These are phyloP conservation scores for Turritopsis dohrnii DNA, from an alignment of 30 jellyfish, hydroid and myxozoan species.

Conservation along the genomic window DNA sequence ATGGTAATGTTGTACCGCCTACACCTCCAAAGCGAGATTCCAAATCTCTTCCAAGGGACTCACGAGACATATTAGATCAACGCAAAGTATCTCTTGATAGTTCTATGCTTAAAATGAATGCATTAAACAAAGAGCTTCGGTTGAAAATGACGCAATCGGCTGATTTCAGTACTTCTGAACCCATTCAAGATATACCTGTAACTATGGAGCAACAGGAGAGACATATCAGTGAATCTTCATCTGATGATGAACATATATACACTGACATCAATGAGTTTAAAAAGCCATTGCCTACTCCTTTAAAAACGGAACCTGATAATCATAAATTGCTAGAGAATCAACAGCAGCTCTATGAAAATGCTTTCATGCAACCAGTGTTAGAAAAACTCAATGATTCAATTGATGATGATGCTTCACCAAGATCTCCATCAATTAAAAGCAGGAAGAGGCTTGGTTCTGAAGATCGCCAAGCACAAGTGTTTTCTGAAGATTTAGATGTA, in stretches of 20 bases:
- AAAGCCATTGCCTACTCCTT: background rate
- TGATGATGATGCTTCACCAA: background rate
- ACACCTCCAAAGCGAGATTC: background rate
- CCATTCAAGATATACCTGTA: background rate
- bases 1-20: background rate
- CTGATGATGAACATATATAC: constrained; percentile 26
- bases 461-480: constrained; percentile 57
- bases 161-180: constrained; percentile 8
- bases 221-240: constrained; percentile 4
- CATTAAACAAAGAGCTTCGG: background rate
- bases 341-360: constrained; percentile 8
- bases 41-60: background rate
- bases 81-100: background rate
- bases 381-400: constrained; percentile 13
- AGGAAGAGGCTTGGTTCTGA: constrained; percentile 37
- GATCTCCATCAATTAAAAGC: background rate
- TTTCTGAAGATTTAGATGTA: constrained; percentile 39
- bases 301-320: constrained; percentile 34
- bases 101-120: background rate
- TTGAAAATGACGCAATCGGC: background rate
- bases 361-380: background rate
- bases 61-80: background rate
- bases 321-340: constrained; percentile 52
- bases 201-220: constrained; percentile 7
- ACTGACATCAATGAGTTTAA: constrained; percentile 14